These are phyloP conservation scores for Eupithecia subfuscata DNA, from an alignment of 2,888 invertebrate genomes.

Conservation along the genomic window DNA sequence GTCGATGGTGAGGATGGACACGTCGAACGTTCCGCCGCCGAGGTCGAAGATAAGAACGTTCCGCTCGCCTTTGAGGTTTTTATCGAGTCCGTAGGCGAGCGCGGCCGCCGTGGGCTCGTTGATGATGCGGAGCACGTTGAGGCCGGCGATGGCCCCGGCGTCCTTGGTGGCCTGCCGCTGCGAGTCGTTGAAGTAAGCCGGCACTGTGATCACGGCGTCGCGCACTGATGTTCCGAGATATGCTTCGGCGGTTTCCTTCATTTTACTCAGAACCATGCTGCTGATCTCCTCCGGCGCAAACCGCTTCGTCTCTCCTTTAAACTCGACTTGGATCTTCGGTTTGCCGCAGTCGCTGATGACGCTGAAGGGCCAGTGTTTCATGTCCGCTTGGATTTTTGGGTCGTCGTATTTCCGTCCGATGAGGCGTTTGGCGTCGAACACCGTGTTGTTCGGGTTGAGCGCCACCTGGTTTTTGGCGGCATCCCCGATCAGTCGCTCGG, in stretches of 20 bases:
- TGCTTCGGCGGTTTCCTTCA: neutral
- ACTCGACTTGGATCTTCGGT: conserved; percentile 87
- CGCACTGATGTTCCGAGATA: conserved; percentile 84
- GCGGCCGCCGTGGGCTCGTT: conserved; percentile 94
- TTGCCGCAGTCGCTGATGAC: conserved; percentile 87
- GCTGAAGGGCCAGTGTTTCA: conserved; percentile 93
- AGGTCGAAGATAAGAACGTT: conserved; percentile 88
- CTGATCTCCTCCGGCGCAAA: conserved; percentile 89
- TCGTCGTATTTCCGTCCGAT: conserved; percentile 91
- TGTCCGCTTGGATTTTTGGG: conserved; percentile 89
- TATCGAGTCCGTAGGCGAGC: conserved; percentile 89
- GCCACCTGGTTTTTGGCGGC: conserved; percentile 88
- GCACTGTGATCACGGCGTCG: conserved; percentile 91
- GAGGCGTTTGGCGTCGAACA: conserved; percentile 83
- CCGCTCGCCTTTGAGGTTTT: conserved; percentile 87
- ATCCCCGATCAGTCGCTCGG: conserved; percentile 1
- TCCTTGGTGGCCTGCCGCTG: conserved; percentile 5
- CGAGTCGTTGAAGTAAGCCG: conserved; percentile 85
- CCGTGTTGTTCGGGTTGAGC: conserved; percentile 85
- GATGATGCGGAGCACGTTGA: conserved; percentile 84
- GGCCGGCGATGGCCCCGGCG: conserved; percentile 2
- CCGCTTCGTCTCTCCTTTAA: conserved; percentile 85
- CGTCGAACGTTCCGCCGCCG: conserved; percentile 93
- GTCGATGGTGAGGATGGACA: conserved; percentile 92
- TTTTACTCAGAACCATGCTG: conserved; percentile 84